Evolutionary conservation across 2,113 vertebrate genomes (phyloP).

Genomic region (Callocephalon fimbriatum): DNA sequence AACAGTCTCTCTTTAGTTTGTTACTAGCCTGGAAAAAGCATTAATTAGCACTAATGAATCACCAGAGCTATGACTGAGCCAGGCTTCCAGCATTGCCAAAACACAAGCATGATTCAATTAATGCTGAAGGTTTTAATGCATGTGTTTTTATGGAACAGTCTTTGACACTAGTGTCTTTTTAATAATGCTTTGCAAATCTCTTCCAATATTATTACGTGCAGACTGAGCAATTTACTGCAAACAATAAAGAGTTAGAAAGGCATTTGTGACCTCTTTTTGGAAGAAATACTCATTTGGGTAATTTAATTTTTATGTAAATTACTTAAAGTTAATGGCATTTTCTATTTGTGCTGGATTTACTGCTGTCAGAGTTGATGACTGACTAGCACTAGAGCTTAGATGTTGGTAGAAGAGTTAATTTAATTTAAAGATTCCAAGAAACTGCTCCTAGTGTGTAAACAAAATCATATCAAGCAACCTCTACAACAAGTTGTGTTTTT

Average conservation of each 20-base stretch:
- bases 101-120: conserved; percentile 76
- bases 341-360: conserved; percentile 53
- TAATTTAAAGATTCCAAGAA: conserved; percentile 30
- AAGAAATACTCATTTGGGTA: conserved; percentile 48
- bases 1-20: conserved; percentile 62
- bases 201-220: conserved; percentile 53
- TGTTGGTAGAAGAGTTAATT: neutral
- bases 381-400: neutral
- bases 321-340: conserved; percentile 30
- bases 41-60: conserved; percentile 82
- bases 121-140: conserved; percentile 60
- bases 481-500: neutral
- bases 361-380: conserved; percentile 17
- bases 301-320: conserved; percentile 63
- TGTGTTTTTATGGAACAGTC: conserved; percentile 65
- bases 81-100: conserved; percentile 63
- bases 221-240: conserved; percentile 36
- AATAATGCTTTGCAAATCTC: conserved; percentile 25
- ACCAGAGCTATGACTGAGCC: conserved; percentile 49
- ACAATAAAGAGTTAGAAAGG: conserved; percentile 44
- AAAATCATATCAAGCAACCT: conserved; percentile 16
- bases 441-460: conserved; percentile 6
- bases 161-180: conserved; percentile 54
- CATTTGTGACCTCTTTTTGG: conserved; percentile 35
- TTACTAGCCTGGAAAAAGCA: conserved; percentile 70